phyloP scores from a whole-genome alignment of 2,888 invertebrate genomes.

The Dioctria linearis region DNA sequence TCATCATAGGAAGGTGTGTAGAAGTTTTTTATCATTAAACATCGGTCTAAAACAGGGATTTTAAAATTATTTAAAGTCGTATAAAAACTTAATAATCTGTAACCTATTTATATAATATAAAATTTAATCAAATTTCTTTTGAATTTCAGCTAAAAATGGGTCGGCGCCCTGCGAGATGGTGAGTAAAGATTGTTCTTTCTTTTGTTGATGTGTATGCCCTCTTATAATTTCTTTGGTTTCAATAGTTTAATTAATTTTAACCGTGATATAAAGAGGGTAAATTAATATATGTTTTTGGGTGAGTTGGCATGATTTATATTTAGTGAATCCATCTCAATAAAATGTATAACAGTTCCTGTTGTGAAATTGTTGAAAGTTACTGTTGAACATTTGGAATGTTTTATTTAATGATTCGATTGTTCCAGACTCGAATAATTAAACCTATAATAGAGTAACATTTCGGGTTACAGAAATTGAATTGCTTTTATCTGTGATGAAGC shows the following conservation, averaged over 20 bases:
- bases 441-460: too few species aligned
- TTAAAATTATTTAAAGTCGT: not conserved
- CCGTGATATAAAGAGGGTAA: not conserved
- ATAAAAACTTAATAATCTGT: not conserved
- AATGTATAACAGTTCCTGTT: constrained; percentile 46
- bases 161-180: constrained; percentile 99
- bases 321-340: constrained; percentile 54
- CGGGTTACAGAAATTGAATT: too few species aligned
- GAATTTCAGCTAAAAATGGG: constrained; percentile 85
- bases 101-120: not conserved
- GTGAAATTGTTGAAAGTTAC: too few species aligned
- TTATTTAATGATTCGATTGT: too few species aligned
- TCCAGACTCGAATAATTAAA: too few species aligned
- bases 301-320: constrained; percentile 17
- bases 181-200: constrained; percentile 71
- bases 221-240: not conserved
- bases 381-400: too few species aligned
- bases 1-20: not conserved
- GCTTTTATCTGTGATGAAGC: too few species aligned
- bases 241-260: not conserved
- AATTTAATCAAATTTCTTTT: constrained; percentile 51
- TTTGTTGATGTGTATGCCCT: not conserved
- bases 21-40: not conserved
- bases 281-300: constrained; percentile 40
- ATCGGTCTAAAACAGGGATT: not conserved